Percentiles rank a stretch among this genome's conserved stretches.
These are phyloP conservation scores for Cydia amplana DNA, from an alignment of 1,140 invertebrate genomes.

Conservation along the genomic window DNA sequence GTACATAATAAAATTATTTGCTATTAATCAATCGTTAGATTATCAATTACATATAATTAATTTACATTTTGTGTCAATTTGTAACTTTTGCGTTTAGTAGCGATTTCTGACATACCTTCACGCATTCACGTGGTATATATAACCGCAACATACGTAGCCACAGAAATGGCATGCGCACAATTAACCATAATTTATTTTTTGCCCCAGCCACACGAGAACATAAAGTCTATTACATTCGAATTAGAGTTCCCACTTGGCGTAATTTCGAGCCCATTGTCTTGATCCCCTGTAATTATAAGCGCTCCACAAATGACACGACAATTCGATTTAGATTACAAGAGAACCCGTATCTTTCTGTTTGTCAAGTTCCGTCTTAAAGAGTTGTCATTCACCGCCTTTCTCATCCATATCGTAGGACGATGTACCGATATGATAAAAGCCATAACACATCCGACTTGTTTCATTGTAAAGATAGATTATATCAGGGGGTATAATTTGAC, in stretches of 20 bases:
- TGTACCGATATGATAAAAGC: neutral
- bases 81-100: too few relatives aligned
- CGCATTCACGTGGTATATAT: neutral
- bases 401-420: neutral
- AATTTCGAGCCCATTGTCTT: slow-evolving; percentile 24
- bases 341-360: neutral
- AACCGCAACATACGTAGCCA: neutral
- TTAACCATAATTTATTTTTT: slow-evolving; percentile 29
- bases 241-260: slow-evolving; percentile 20
- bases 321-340: slow-evolving; percentile 2
- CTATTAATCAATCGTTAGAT: too few relatives aligned
- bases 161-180: slow-evolving; percentile 17
- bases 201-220: neutral
- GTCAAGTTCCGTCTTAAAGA: neutral
- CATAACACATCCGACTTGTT: neutral
- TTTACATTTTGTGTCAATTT: too few relatives aligned
- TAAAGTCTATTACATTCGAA: slow-evolving; percentile 18
- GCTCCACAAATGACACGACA: neutral
- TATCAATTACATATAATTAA: too few relatives aligned
- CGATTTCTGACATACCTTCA: slow-evolving; percentile 1
- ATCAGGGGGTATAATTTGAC: neutral
- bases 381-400: neutral
- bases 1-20: too few relatives aligned
- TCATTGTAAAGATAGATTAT: neutral
- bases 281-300: neutral